phyloP scores from a whole-genome alignment of 2,888 invertebrate species.

The Aspidapion aeneum region DNA sequence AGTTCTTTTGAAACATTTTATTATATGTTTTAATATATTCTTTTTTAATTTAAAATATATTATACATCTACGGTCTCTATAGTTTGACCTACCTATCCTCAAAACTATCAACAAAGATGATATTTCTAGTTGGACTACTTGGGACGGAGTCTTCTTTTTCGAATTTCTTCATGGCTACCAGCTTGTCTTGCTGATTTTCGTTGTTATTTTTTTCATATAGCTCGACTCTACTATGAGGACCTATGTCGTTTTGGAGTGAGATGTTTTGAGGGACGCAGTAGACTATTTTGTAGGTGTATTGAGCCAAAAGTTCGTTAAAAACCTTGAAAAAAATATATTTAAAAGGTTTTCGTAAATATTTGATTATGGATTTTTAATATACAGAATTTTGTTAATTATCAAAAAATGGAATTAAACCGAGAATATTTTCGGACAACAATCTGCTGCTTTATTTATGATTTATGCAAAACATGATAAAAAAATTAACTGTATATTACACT shows the following conservation, averaged over 20 bases:
- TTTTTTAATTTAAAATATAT: no score
- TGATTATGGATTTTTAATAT: no score
- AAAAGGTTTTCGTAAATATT: not conserved
- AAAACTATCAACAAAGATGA: conserved; percentile 19
- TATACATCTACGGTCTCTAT: no score
- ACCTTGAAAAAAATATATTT: conserved; percentile 12
- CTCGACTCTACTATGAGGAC: conserved; percentile 57
- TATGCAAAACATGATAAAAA: not conserved
- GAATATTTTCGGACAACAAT: no score
- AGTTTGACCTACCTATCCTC: conserved; percentile 21
- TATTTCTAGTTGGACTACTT: conserved; percentile 51
- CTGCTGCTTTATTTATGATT: not conserved
- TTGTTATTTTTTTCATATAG: conserved; percentile 53
- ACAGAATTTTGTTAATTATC: no score
- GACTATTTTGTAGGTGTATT: conserved; percentile 47
- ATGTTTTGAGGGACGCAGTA: conserved; percentile 45
- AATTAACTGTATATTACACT: not conserved
- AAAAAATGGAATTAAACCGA: no score
- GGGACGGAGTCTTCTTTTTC: conserved; percentile 60
- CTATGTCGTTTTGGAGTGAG: conserved; percentile 62
- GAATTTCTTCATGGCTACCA: conserved; percentile 56
- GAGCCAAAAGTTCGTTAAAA: conserved; percentile 46
- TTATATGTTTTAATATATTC: no score
- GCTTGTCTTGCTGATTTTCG: conserved; percentile 45
- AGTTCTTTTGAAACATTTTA: not conserved